A percentile compares a stretch with the other conserved stretches of the same genome.
These are phyloP conservation scores for Dolichomitus sp. DNA, from an alignment of 2,888 invertebrate species.

Conservation along the genomic window DNA sequence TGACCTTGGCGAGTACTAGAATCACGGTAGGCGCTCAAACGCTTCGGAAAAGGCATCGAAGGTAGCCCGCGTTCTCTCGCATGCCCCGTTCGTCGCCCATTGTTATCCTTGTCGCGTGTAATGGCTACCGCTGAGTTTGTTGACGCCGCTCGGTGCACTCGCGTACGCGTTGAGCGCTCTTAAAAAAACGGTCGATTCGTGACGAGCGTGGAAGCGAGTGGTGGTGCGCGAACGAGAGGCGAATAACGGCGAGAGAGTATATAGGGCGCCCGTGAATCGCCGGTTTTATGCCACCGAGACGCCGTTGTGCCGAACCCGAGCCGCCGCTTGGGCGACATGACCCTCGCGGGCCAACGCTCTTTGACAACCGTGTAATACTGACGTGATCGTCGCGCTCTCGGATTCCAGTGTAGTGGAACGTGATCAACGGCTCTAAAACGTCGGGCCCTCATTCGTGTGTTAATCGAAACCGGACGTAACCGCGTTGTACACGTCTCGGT, in stretches of 20 bases:
- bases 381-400: conserved; percentile 65
- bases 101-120: conserved; percentile 84
- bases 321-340: conserved; percentile 77
- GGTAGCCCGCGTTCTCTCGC: conserved; percentile 66
- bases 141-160: conserved; percentile 77
- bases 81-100: conserved; percentile 75
- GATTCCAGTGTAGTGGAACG: conserved; percentile 55
- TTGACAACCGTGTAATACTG: conserved; percentile 77
- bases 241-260: neutral
- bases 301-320: conserved; percentile 64
- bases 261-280: conserved; percentile 50
- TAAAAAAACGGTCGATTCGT: conserved; percentile 62
- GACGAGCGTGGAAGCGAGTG: conserved; percentile 3
- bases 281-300: conserved; percentile 69
- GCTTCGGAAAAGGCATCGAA: conserved; percentile 71
- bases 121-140: conserved; percentile 82
- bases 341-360: conserved; percentile 79
- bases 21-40: conserved; percentile 69
- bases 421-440: conserved; percentile 8
- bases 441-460: conserved; percentile 5
- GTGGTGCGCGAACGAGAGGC: neutral
- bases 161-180: conserved; percentile 71
- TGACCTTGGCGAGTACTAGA: conserved; percentile 71
- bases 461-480: conserved; percentile 24
- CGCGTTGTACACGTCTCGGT: neutral